Evolutionary conservation across 2,888 invertebrate species (phyloP).

Genomic region (Adineta ricciae): DNA sequence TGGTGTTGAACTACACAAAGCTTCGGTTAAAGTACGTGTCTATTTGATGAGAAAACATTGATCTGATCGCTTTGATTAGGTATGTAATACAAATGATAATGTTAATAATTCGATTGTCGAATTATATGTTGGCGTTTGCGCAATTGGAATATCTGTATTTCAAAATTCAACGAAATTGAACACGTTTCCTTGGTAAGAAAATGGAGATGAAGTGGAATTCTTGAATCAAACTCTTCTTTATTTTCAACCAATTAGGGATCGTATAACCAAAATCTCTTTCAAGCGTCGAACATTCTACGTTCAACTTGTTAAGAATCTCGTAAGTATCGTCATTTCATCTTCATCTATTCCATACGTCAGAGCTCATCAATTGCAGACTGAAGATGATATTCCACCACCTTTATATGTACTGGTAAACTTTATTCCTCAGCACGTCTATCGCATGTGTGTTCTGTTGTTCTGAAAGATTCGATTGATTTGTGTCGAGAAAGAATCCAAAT

Average conservation of each 20-base stretch:
- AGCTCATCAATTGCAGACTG: background rate
- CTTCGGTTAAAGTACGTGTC: background rate
- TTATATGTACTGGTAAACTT: background rate
- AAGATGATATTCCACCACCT: background rate
- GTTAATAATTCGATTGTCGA: slow-evolving; percentile 17
- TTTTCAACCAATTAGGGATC: background rate
- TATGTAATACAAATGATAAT: background rate
- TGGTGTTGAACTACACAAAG: slow-evolving; percentile 21
- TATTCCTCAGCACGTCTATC: background rate
- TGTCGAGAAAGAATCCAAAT: background rate
- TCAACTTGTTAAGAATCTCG: slow-evolving; percentile 14
- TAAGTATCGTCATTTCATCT: background rate
- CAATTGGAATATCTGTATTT: slow-evolving; percentile 6
- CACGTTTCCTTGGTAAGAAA: background rate
- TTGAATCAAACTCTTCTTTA: no score
- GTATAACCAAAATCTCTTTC: slow-evolving; percentile 15
- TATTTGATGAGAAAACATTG: background rate
- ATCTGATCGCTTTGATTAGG: background rate
- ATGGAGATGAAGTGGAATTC: background rate
- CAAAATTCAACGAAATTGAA: slow-evolving; percentile 17
- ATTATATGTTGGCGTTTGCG: slow-evolving; percentile 10
- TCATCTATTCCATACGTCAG: background rate
- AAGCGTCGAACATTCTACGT: slow-evolving; percentile 18
- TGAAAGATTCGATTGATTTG: background rate
- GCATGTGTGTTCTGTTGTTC: background rate